Base-by-base conservation (phyloP, 2,888 invertebrate species). In the Melanchra persicariae region DNA sequence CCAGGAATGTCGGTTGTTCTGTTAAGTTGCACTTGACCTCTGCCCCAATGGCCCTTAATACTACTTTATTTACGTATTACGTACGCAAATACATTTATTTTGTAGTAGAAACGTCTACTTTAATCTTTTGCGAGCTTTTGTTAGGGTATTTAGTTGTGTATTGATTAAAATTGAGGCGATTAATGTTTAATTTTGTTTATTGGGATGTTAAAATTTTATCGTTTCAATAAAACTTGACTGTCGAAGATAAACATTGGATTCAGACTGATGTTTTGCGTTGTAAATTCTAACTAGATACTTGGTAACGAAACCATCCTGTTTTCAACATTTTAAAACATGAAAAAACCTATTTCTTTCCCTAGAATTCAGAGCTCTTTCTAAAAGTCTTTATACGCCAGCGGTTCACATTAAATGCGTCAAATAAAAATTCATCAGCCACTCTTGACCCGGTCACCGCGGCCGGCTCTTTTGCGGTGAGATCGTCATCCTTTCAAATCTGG, bases 401-500 rank as follows among this genome's bases (percentile, higher is more conserved):
- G 62, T 68, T 51, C n/a, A 79, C 72, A 81, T 84, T 79, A 81
- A 81, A 84, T 79, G 58, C 77, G 74, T 63, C 54, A 76, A 84
- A 87, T 87, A 85, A 87, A 87, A 87, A 85, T 83, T 87, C 82
- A 84, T 82, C 85, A 79, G 84, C 72, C 74, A 68, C 81, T 84
- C 86, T 87, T 88, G 89, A 88, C 87, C 88, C 87, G 83, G 84
- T 88, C 86, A 86, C 83, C 82, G 73, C 77, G 65, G 81, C 55
- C 76, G 81, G 84, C 84, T 87, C 87, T 88, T 89, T 90, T 89
- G 90, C 85, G 89, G 89, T 67, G 70, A 85, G 83, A 87, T 88
- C 85, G 87, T 87, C 88, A 87, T 90, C 91, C 91, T 90, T 91
- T 90, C 89, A 89, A 87, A 88, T 87, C 86, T 86, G 77, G 88